Evolutionary conservation across 2,888 invertebrate genomes (phyloP).

Genomic region (Orthosia gothica): DNA sequence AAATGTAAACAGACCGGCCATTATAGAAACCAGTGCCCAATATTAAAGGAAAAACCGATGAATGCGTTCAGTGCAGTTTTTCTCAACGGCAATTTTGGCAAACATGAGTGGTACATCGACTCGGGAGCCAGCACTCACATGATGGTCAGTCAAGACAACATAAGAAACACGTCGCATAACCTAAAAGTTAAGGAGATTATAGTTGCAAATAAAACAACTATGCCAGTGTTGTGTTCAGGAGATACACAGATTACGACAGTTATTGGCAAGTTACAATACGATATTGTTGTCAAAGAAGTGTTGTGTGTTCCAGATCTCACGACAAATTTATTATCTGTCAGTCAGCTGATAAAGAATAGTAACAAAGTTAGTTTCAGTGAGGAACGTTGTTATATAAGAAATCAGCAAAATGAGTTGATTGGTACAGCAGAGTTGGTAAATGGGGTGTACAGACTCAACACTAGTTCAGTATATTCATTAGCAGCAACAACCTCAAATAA

Average conservation of each 20-base stretch:
- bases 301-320: neutral
- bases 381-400: conserved; percentile 1
- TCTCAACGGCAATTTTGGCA: too few relatives aligned
- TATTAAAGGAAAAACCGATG: too few relatives aligned
- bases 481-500: neutral
- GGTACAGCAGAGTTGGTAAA: neutral
- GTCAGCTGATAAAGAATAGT: neutral
- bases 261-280: neutral
- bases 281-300: neutral
- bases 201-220: conserved; percentile 2
- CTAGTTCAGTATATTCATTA: too few relatives aligned
- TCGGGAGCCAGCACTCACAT: too few relatives aligned
- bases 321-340: neutral
- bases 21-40: too few relatives aligned
- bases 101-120: too few relatives aligned
- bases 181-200: neutral
- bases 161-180: too few relatives aligned
- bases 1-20: too few relatives aligned
- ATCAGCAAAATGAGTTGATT: neutral
- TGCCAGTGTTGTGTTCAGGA: conserved; percentile 6
- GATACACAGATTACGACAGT: neutral
- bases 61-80: too few relatives aligned
- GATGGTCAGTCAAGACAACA: too few relatives aligned
- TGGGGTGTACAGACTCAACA: neutral
- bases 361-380: neutral